Percentiles rank a stretch among this genome's conserved stretches.
Evolutionary conservation across 2,113 vertebrate species (phyloP).

Genomic region (Hydrochoerus hydrochaeris): DNA sequence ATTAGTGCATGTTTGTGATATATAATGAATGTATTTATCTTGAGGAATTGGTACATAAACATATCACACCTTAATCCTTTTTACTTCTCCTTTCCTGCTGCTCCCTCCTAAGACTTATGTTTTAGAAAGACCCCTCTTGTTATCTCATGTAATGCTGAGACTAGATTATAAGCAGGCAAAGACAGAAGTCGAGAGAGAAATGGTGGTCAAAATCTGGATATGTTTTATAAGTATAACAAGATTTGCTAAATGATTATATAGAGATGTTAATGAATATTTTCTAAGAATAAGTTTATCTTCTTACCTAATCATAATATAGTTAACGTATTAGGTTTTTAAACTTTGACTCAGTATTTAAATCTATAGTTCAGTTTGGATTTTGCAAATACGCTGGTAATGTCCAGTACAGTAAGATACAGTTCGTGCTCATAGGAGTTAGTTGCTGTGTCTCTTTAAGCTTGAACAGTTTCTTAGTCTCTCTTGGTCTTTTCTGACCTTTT

Average conservation of each 20-base stretch:
- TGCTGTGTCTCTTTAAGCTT: background rate
- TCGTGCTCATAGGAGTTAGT: too few species aligned
- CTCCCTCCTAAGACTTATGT: background rate
- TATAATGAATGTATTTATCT: background rate
- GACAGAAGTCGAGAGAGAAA: background rate
- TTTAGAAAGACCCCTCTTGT: conserved; percentile 11
- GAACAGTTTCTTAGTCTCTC: background rate
- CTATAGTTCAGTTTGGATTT: background rate
- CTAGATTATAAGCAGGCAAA: background rate
- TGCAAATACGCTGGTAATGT: background rate
- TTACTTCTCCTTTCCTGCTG: background rate
- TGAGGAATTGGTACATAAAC: background rate
- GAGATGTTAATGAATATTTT: background rate
- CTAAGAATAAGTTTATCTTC: background rate
- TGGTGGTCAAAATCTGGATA: background rate
- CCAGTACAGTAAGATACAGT: background rate
- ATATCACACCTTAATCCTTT: background rate
- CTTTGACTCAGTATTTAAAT: background rate
- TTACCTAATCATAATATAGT: background rate
- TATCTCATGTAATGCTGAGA: background rate
- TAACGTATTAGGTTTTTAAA: background rate
- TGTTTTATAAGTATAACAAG: background rate
- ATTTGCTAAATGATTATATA: background rate
- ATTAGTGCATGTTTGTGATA: background rate
- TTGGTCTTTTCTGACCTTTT: background rate